Evolutionary conservation across 2,113 vertebrate species (phyloP).

Genomic region (Deroptyus accipitrinus): DNA sequence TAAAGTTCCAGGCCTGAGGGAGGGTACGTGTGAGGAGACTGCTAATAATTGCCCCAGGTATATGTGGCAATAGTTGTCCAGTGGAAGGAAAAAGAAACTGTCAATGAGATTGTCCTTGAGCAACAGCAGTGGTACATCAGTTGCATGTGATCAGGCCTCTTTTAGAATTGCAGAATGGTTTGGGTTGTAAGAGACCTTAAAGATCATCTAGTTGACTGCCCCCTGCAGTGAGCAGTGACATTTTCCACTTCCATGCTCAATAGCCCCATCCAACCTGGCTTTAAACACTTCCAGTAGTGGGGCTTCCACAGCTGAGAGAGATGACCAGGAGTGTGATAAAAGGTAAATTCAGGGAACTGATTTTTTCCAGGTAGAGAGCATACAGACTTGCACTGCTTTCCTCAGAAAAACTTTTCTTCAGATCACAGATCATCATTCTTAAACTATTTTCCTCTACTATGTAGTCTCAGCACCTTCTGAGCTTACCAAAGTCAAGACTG

Average conservation of each 20-base stretch:
- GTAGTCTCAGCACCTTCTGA: background rate
- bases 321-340: background rate
- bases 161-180: background rate
- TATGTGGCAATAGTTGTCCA: background rate
- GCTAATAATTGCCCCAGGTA: background rate
- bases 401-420: background rate
- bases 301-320: background rate
- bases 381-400: background rate
- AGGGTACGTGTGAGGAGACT: accelerated
- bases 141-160: background rate
- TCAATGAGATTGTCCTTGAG: background rate
- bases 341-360: accelerated
- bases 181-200: background rate
- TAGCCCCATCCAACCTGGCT: background rate
- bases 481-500: background rate
- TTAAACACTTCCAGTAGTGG: background rate
- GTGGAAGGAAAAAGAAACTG: background rate
- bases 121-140: accelerated
- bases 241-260: background rate
- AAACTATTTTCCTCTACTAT: background rate
- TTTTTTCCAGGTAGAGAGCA: background rate
- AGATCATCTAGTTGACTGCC: background rate
- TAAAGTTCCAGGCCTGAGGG: background rate
- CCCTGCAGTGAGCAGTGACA: background rate
- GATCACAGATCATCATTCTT: background rate